Percentiles rank a stretch among this genome's conserved stretches.
phyloP scores from a whole-genome alignment of 2,888 invertebrate species.

The Cistogaster globosa region DNA sequence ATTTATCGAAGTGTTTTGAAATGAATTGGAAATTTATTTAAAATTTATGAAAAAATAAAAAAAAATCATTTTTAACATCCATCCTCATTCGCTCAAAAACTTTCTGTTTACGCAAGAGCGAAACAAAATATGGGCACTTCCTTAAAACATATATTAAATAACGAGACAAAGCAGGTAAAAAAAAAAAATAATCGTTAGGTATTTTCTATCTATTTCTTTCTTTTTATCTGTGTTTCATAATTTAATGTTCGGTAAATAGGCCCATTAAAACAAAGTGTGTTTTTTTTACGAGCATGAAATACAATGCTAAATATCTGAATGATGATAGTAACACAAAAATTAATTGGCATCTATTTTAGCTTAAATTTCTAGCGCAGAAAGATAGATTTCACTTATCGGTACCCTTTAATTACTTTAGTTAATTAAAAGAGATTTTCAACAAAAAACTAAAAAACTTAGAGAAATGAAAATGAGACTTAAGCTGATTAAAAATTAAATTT shows the following conservation, averaged over 20 bases:
- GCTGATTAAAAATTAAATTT: no score
- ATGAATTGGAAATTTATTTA: neutral
- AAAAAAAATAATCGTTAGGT: neutral
- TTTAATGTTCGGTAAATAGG: constrained; percentile 11
- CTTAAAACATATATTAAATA: neutral
- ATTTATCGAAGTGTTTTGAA: neutral
- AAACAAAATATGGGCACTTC: neutral
- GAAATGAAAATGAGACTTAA: no score
- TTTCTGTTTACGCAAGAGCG: no score
- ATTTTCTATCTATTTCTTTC: neutral
- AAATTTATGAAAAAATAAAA: neutral
- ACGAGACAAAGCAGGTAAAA: neutral
- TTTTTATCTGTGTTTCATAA: constrained; percentile 1
- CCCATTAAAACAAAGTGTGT: no score
- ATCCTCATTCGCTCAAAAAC: no score
- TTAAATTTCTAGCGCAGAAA: no score
- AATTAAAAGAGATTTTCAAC: no score
- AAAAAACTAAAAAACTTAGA: no score
- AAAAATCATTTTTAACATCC: no score
- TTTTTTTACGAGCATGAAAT: no score
- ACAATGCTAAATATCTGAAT: constrained; percentile 16
- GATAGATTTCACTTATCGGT: no score
- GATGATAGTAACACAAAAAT: constrained; percentile 52
- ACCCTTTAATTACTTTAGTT: no score
- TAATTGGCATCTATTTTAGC: constrained; percentile 30